Base-by-base conservation (phyloP, 2,797 vertebrate genomes). In the Corythornis leucogaster region DNA sequence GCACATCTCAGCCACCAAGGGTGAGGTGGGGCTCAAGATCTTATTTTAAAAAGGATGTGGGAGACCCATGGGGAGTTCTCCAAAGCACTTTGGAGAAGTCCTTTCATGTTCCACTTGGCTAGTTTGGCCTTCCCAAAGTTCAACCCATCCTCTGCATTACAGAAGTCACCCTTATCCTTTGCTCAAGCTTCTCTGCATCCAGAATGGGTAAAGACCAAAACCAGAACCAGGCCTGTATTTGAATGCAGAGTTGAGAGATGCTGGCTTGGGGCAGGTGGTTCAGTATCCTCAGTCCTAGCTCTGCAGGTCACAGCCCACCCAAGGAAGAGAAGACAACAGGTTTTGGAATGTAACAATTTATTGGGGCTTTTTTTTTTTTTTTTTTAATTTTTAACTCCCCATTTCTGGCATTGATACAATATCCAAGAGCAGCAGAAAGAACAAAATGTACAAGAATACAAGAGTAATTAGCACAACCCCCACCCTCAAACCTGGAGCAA, bases 331-430 rank as follows among this genome's bases (percentile, higher is more conserved):
- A 85, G 26, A n/a, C 30, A 57, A 48, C 11, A 55, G 14, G 5
- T 5, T 94, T 91, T 95, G 97, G 98, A 98, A 98, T 98, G 98
- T 98, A 97, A 98, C 97, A 97, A 98, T 98, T 98, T 98, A 98
- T 98, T 98, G 66, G 95, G 95, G 96, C 38, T 95, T 93, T 80
- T 83, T 84, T 95, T 86, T 93, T 79, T 69, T 76, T 53, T 58
- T 93, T 80, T 86, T 83, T 50, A 78, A 48, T 86, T 90, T 95
- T 96, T 86, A 95, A 82, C 89, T 92, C 97, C 97, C 97, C 96
- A 95, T 97, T 98, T 97, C 98, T 97, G 97, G 97, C 97, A 97
- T 97, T 67, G 96, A 97, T 98, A 98, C 97, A 97, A 98, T 97
- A 98, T 81, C 96, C 96, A 98, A 97, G 97, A 98, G 97, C 97